A percentile compares a stretch with the other conserved stretches of the same genome.
These are phyloP conservation scores for Oncorhynchus clarkii DNA, from an alignment of 2,113 vertebrate species.

Conservation along the genomic window DNA sequence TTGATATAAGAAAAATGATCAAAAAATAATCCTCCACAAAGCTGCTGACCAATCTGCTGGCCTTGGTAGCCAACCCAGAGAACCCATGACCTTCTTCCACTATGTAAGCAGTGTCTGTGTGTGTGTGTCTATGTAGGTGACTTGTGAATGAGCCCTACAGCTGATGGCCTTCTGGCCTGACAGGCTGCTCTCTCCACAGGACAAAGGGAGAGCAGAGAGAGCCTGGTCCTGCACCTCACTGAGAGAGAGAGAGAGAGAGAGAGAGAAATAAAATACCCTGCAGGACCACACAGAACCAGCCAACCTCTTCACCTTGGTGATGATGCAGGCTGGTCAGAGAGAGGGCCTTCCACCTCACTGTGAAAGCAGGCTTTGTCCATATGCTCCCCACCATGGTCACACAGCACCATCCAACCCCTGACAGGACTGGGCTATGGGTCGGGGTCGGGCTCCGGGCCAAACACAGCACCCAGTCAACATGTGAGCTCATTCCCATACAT, in stretches of 20 bases:
- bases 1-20: neutral
- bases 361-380: slow-evolving; percentile 45
- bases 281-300: neutral
- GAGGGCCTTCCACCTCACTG: too few species aligned
- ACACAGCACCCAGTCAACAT: slow-evolving; percentile 35
- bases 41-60: neutral
- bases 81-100: slow-evolving; percentile 23
- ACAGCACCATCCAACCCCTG: slow-evolving; percentile 48
- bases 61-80: neutral
- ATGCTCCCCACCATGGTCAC: slow-evolving; percentile 56
- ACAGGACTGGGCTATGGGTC: slow-evolving; percentile 27
- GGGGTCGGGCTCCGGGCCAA: slow-evolving; percentile 26
- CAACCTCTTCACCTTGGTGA: neutral
- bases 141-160: slow-evolving; percentile 58
- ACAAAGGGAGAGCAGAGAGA: slow-evolving; percentile 22
- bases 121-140: slow-evolving; percentile 27
- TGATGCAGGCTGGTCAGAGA: too few species aligned
- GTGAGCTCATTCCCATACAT: slow-evolving; percentile 36
- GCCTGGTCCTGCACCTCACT: slow-evolving; percentile 51
- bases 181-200: slow-evolving; percentile 59
- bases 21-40: neutral
- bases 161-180: slow-evolving; percentile 60
- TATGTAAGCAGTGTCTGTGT: neutral
- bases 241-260: neutral
- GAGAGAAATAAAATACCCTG: neutral